Percentiles rank a stretch among this genome's conserved stretches.
Evolutionary conservation across 92 coral and sea anemone species (phyloP).

Genomic region (Parazoanthus swiftii): DNA sequence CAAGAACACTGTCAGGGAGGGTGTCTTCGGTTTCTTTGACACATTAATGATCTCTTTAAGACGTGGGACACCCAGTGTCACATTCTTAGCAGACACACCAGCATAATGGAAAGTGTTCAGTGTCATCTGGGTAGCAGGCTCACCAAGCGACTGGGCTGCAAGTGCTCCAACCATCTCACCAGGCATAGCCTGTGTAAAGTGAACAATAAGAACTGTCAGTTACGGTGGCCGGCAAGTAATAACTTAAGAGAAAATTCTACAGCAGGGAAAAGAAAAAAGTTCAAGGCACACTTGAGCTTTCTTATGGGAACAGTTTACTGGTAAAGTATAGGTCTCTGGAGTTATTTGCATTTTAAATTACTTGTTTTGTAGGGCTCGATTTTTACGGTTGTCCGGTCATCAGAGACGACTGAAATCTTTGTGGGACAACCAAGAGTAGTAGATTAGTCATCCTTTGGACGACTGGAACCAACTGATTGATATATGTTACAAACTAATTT

Average conservation of each 20-base stretch:
- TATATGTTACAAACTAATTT: too few species aligned
- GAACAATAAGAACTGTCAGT: not conserved
- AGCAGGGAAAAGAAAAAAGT: not conserved
- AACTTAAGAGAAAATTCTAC: not conserved
- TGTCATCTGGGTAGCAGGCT: slow-evolving; percentile 99
- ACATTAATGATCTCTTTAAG: slow-evolving; percentile 98
- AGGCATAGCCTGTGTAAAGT: slow-evolving; percentile 74
- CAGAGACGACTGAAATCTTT: too few species aligned
- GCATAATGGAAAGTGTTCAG: slow-evolving; percentile 99
- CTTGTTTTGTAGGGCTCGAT: too few species aligned
- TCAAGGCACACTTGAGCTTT: too few species aligned
- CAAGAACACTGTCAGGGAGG: slow-evolving; percentile 96
- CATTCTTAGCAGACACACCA: slow-evolving; percentile 99
- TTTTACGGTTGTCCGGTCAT: too few species aligned
- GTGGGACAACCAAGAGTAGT: too few species aligned
- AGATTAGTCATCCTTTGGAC: too few species aligned
- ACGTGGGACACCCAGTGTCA: slow-evolving; percentile 99
- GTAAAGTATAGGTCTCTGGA: too few species aligned
- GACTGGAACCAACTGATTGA: too few species aligned
- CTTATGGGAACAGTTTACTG: too few species aligned
- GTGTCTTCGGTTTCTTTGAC: slow-evolving; percentile 96
- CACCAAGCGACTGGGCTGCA: slow-evolving; percentile 99
- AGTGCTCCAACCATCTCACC: slow-evolving; percentile 99
- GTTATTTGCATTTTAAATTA: too few species aligned
- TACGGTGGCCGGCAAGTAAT: not conserved